Base-by-base conservation (phyloP, 2,888 invertebrate genomes). In the Acronicta alni region DNA sequence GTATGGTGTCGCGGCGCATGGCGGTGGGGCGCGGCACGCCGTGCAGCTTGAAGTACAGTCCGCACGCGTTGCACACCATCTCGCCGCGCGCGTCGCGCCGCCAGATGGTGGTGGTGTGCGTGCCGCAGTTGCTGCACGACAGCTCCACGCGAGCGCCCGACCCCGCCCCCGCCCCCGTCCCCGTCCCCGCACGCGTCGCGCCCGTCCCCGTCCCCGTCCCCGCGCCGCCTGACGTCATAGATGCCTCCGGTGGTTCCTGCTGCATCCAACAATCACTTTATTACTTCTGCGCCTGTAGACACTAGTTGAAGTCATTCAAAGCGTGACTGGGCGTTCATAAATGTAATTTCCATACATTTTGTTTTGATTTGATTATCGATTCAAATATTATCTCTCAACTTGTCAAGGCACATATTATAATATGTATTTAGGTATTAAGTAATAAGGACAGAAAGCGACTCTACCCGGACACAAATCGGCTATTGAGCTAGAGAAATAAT, bases 61-160 rank as follows among this genome's bases (percentile, higher is more conserved):
- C 99, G 89, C 99, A 99, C 39, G 99, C 99, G 93, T 99, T 99
- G 93, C 99, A 99, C 61, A 99, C 99, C 95, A 99, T 99, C 95
- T 99, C 99, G 2, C 99, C 99, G 83, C 98, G 97, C 83, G 98
- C 96, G 93, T 99, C 99, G 78, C 99, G 95, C 81, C 99, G 95
- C 99, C 99, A 99, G 70, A 99, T 97, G 0, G 99, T 99, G 59
- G 99, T 99, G 38, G 98, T 98, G 88, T 97, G 97, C n/a, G 99
- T 99, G 72, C 98, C 97, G 91, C 99, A 99, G 95, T 99, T 99
- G 77, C 98, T 98, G 92, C 99, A 99, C 14, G 97, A 95, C 82
- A 99, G 96, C 84, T 99, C 99, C 20, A 97, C 96, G 49, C 98
- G 95, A 72, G 94, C 78, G 3, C 65, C 80, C 32, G 72, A 67